Conservation (phyloP, 2,113 vertebrate species). For the Otocyon megalotis region DNA sequence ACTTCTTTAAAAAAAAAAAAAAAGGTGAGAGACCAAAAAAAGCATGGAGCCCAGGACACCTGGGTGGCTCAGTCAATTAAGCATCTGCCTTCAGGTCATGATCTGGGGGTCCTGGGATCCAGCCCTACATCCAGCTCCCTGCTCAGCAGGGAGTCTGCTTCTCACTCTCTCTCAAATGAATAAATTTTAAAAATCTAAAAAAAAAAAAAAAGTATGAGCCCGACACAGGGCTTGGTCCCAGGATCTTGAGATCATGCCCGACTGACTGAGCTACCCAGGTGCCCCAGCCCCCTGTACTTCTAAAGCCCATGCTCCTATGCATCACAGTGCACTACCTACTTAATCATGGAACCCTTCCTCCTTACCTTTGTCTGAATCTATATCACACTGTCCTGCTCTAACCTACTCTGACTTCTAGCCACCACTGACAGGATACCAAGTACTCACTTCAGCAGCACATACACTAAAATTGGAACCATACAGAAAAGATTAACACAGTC, state of each 20-base stretch:
- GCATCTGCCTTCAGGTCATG: neutral
- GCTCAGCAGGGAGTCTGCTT: neutral
- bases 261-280: neutral
- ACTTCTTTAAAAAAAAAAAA: too few relatives aligned
- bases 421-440: neutral
- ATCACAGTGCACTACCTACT: neutral
- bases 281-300: neutral
- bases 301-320: neutral
- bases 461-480: neutral
- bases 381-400: neutral
- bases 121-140: neutral
- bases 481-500: neutral
- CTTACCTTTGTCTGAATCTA: neutral
- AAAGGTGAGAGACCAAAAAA: too few relatives aligned
- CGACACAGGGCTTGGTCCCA: neutral
- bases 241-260: neutral
- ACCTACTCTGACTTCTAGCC: neutral
- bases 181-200: too few relatives aligned
- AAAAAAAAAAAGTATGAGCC: neutral
- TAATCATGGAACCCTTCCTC: neutral
- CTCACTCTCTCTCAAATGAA: neutral
- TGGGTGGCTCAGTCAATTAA: neutral
- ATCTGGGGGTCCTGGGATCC: neutral
- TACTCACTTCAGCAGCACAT: neutral
- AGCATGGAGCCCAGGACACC: neutral